phyloP scores from a whole-genome alignment of 2,113 vertebrate species.

The Pluvianellus socialis region DNA sequence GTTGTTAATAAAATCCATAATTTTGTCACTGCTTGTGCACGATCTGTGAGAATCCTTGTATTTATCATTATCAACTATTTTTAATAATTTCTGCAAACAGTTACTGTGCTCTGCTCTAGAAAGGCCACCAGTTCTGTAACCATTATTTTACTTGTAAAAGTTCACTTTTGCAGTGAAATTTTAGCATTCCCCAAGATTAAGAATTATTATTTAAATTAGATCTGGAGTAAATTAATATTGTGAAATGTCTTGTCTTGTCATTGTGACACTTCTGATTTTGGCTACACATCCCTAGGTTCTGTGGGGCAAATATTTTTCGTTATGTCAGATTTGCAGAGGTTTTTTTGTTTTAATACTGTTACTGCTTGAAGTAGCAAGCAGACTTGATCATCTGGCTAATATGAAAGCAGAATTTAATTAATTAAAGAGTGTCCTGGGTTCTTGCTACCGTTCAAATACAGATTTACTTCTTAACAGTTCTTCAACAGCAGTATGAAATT shows the following conservation, averaged over 20 bases:
- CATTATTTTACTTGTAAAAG: not conserved
- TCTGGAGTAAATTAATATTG: not conserved
- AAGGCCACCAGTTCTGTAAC: not conserved
- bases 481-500: not conserved
- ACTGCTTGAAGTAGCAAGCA: not conserved
- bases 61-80: not conserved
- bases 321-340: not conserved
- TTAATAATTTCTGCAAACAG: not conserved
- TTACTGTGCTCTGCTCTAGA: not conserved
- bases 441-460: not conserved
- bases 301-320: not conserved
- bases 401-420: not conserved
- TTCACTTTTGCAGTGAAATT: not conserved
- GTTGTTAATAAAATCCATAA: not conserved
- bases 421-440: not conserved
- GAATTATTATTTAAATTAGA: not conserved
- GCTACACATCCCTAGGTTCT: not conserved
- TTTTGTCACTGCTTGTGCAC: not conserved
- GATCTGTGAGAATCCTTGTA: not conserved
- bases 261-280: not conserved
- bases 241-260: not conserved
- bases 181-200: not conserved
- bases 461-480: not conserved
- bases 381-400: not conserved
- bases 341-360: not conserved